Evolutionary conservation across 1,140 invertebrate species (phyloP).

Genomic region (Drosophila erecta): DNA sequence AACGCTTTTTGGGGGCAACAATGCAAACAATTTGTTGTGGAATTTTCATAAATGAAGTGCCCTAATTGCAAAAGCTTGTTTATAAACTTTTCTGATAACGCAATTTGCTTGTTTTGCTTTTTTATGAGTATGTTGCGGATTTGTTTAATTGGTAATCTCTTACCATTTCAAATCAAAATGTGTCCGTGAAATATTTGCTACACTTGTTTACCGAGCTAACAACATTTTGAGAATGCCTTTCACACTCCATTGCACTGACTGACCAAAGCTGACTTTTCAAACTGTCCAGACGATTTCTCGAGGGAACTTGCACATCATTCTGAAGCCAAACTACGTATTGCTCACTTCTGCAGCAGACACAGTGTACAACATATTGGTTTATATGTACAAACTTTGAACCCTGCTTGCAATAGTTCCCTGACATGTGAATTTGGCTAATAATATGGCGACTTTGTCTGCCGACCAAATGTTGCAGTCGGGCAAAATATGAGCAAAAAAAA

Average conservation of each 20-base stretch:
- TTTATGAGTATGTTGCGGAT: background rate
- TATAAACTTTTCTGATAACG: background rate
- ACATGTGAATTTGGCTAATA: conserved; percentile 34
- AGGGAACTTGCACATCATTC: conserved; percentile 1
- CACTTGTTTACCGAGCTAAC: background rate
- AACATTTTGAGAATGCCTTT: conserved; percentile 5
- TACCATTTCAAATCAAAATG: background rate
- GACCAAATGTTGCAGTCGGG: conserved; percentile 31
- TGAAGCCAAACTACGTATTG: background rate
- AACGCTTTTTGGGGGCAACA: conserved; percentile 12
- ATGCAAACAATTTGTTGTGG: conserved; percentile 5
- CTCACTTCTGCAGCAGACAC: background rate
- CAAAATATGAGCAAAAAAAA: conserved; percentile 15
- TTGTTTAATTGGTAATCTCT: too few relatives aligned
- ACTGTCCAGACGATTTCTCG: conserved; percentile 20
- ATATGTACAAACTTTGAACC: conserved; percentile 16
- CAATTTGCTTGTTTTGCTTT: background rate
- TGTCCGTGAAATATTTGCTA: background rate
- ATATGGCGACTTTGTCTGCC: conserved; percentile 28
- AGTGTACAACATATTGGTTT: conserved; percentile 5
- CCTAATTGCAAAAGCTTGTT: conserved; percentile 33
- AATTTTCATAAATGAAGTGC: conserved; percentile 2
- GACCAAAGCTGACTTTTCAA: background rate
- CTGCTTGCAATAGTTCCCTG: conserved; percentile 13
- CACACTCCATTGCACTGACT: conserved; percentile 12